These are phyloP conservation scores for Pheosia gnoma DNA, from an alignment of 2,888 invertebrate genomes.

Conservation along the genomic window DNA sequence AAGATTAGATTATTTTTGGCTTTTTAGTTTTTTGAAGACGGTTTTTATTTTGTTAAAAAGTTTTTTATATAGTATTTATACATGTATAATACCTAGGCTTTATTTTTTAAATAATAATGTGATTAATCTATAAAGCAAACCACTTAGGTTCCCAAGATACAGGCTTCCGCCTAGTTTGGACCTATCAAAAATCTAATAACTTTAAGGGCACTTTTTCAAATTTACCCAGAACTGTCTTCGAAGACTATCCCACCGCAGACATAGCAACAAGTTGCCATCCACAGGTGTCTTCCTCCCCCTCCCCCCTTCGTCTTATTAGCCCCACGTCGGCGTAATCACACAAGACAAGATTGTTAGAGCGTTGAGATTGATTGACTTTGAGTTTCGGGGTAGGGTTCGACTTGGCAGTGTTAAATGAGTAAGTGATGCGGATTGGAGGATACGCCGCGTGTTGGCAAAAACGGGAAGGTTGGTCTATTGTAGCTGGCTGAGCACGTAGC, in stretches of 20 bases:
- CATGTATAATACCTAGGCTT: too few species aligned
- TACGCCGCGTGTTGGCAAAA: background rate
- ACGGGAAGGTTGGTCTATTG: background rate
- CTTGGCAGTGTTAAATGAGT: conserved; percentile 7
- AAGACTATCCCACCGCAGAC: background rate
- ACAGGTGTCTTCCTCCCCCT: conserved; percentile 50
- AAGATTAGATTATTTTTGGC: too few species aligned
- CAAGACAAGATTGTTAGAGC: conserved; percentile 50
- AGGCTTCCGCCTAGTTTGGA: too few species aligned
- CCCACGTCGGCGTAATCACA: conserved; percentile 58
- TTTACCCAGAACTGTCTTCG: conserved; percentile 5
- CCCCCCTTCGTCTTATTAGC: conserved; percentile 46
- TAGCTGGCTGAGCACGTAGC: background rate
- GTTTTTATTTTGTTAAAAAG: too few species aligned
- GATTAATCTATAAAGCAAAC: too few species aligned
- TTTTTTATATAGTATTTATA: too few species aligned
- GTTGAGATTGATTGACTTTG: conserved; percentile 61
- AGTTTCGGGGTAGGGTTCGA: conserved; percentile 14
- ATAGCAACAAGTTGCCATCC: conserved; percentile 48
- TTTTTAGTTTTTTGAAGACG: too few species aligned
- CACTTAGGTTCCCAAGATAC: too few species aligned
- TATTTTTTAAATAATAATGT: too few species aligned
- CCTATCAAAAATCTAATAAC: background rate
- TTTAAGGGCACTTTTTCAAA: background rate
- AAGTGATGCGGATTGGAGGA: conserved; percentile 15